Conservation (phyloP, 2,113 vertebrate genomes). For the Tychaedon coryphoeus region DNA sequence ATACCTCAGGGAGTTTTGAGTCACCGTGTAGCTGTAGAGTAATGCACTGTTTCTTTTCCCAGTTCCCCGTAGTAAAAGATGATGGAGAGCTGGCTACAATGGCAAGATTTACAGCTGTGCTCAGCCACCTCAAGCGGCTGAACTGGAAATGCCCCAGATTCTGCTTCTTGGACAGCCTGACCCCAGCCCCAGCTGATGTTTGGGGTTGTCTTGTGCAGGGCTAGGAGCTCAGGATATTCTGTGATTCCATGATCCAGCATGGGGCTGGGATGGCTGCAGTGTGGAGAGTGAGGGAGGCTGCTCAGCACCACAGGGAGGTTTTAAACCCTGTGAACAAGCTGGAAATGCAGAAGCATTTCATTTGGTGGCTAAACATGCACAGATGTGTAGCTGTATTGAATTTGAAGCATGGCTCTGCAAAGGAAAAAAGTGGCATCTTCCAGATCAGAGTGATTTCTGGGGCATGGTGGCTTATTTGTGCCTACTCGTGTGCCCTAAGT, state of each 20-base stretch:
- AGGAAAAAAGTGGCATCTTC: background rate
- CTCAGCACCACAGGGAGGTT: background rate
- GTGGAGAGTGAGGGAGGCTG: background rate
- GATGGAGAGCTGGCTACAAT: background rate
- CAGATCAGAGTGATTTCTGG: background rate
- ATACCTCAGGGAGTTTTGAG: background rate
- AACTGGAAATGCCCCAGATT: background rate
- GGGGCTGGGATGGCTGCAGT: background rate
- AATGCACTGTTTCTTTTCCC: background rate
- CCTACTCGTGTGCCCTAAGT: background rate
- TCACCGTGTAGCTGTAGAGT: background rate
- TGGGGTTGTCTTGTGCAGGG: background rate
- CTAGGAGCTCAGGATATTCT: background rate
- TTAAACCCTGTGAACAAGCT: background rate
- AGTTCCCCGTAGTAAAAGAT: background rate
- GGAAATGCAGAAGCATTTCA: background rate
- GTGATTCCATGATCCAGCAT: rapidly evolving
- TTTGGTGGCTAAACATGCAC: background rate
- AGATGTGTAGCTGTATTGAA: background rate
- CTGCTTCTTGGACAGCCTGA: background rate
- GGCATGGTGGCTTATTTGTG: background rate
- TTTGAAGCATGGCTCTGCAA: rapidly evolving
- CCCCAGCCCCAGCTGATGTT: background rate
- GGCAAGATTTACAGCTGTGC: background rate
- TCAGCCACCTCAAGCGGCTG: background rate